Evolutionary conservation across 2,888 invertebrate species (phyloP).

Genomic region (Megastigmus dorsalis): DNA sequence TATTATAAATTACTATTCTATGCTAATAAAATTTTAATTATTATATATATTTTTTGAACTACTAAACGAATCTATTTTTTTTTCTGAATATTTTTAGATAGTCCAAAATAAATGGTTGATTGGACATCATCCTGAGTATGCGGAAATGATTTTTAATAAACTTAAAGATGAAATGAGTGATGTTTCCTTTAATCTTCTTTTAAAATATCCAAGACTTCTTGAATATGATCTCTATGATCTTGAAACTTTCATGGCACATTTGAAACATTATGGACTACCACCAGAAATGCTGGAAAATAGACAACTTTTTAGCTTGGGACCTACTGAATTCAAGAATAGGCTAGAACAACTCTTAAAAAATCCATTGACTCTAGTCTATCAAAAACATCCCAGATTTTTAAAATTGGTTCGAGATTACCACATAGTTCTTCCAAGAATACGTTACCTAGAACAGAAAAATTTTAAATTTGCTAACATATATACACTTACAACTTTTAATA

Average conservation of each 20-base stretch:
- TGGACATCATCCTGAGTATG: conserved; percentile 78
- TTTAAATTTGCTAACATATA: conserved; percentile 75
- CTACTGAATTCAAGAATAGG: conserved; percentile 78
- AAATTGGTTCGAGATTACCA: conserved; percentile 76
- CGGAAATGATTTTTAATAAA: conserved; percentile 77
- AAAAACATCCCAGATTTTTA: conserved; percentile 79
- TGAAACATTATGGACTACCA: conserved; percentile 76
- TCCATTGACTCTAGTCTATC: conserved; percentile 79
- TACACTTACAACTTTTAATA: conserved; percentile 72
- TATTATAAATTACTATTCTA: conserved; percentile 15
- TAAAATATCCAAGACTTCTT: conserved; percentile 79
- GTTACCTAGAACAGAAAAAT: conserved; percentile 75
- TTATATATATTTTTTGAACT: no score
- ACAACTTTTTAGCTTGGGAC: conserved; percentile 78
- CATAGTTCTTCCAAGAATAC: conserved; percentile 75
- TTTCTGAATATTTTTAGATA: conserved; percentile 72
- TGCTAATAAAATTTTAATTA: conserved; percentile 24
- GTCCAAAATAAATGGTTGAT: conserved; percentile 79
- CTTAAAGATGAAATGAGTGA: conserved; percentile 75
- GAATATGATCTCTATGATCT: conserved; percentile 78
- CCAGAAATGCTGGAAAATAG: conserved; percentile 76
- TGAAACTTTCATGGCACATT: conserved; percentile 76
- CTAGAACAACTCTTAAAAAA: conserved; percentile 77
- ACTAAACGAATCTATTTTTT: no score
- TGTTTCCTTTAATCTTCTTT: conserved; percentile 76